phyloP scores from a whole-genome alignment of 2,113 vertebrate genomes.

The Oncorhynchus tshawytscha region DNA sequence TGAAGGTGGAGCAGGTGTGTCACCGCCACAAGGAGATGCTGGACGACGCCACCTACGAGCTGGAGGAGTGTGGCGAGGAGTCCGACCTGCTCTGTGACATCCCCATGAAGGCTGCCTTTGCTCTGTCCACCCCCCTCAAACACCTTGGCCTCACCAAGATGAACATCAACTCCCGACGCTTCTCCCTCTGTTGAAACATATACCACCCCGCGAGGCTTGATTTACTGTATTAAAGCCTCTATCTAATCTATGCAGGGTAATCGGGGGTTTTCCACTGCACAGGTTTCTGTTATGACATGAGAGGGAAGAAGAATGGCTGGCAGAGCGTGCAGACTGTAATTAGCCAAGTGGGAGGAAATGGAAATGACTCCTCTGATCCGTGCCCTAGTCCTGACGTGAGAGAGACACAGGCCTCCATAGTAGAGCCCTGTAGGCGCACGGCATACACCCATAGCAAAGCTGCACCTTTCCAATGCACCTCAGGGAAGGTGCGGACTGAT shows the following conservation, averaged over 20 bases:
- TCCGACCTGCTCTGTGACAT: slow-evolving; percentile 86
- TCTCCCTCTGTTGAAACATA: slow-evolving; percentile 83
- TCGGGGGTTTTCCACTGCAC: slow-evolving; percentile 5
- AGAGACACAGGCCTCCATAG: slow-evolving; percentile 8
- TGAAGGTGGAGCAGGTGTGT: slow-evolving; percentile 92
- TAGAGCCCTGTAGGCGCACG: slow-evolving; percentile 22
- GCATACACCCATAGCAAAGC: background rate
- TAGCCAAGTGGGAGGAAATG: slow-evolving; percentile 14
- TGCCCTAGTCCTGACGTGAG: slow-evolving; percentile 18
- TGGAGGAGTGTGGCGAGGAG: slow-evolving; percentile 86
- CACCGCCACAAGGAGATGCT: slow-evolving; percentile 92
- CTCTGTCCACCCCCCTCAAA: slow-evolving; percentile 86
- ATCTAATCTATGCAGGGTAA: slow-evolving; percentile 2
- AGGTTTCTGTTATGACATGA: slow-evolving; percentile 1
- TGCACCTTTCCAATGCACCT: slow-evolving; percentile 23
- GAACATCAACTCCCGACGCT: slow-evolving; percentile 93
- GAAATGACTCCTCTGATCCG: slow-evolving; percentile 22
- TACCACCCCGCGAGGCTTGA: background rate
- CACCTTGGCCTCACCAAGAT: slow-evolving; percentile 96
- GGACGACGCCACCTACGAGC: slow-evolving; percentile 85
- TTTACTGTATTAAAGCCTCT: background rate
- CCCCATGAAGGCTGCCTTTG: slow-evolving; percentile 81
- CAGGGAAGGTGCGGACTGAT: background rate
- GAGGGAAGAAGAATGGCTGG: slow-evolving; percentile 3
- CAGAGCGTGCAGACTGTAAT: background rate